Conservation (phyloP, 2,113 vertebrate genomes). For the Odocoileus virginianus region DNA sequence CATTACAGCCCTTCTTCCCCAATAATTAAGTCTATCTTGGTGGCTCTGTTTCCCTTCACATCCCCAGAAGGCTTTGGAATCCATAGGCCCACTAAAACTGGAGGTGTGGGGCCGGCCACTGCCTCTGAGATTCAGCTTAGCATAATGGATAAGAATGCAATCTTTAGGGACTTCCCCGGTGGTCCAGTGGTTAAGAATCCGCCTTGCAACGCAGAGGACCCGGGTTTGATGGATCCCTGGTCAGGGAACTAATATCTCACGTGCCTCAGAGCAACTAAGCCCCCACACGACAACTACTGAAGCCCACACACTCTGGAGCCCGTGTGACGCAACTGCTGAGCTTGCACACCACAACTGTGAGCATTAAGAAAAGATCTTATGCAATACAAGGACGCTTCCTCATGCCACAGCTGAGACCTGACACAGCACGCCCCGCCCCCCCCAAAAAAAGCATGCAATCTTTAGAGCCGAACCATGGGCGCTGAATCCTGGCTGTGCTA, state of each 20-base stretch:
- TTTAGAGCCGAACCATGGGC: not conserved
- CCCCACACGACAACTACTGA: not conserved
- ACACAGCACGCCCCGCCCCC: accelerated
- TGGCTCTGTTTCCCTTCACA: not conserved
- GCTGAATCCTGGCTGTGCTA: not conserved
- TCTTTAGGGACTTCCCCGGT: not conserved
- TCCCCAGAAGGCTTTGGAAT: not conserved
- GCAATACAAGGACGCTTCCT: not conserved
- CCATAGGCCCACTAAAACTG: not conserved
- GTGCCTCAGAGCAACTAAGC: not conserved
- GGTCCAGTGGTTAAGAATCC: not conserved
- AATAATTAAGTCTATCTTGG: not conserved
- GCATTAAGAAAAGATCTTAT: not conserved
- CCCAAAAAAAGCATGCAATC: not conserved
- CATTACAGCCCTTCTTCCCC: not conserved
- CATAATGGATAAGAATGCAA: not conserved
- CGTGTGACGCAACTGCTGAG: not conserved
- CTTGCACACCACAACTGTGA: not conserved
- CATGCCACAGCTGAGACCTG: not conserved
- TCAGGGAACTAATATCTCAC: not conserved
- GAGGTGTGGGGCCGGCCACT: not conserved
- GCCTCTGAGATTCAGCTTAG: not conserved
- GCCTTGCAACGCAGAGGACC: not conserved
- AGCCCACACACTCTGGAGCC: not conserved
- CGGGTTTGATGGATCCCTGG: not conserved